These are phyloP conservation scores for Nymphalis urticae DNA, from an alignment of 2,888 invertebrate species.

Conservation along the genomic window DNA sequence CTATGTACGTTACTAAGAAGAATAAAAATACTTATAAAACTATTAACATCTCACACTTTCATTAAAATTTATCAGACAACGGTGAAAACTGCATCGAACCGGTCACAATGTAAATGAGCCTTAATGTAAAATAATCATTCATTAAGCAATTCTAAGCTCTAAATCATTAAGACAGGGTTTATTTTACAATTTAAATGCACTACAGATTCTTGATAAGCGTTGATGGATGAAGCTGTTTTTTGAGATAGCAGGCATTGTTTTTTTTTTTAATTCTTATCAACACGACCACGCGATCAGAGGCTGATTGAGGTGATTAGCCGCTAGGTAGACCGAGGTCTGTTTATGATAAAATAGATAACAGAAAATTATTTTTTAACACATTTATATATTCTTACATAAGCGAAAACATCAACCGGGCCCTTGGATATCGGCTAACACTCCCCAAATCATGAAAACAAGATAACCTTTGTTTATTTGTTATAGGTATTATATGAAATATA, in stretches of 20 bases:
- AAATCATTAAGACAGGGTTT: neutral
- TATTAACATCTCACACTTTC: conserved; percentile 39
- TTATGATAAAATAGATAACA: conserved; percentile 21
- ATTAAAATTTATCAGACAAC: conserved; percentile 36
- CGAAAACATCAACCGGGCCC: too few relatives aligned
- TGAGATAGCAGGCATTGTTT: conserved; percentile 39
- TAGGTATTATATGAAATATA: too few relatives aligned
- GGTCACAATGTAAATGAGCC: conserved; percentile 31
- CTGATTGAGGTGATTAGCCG: conserved; percentile 33
- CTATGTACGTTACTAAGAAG: conserved; percentile 11
- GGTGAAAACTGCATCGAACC: conserved; percentile 40
- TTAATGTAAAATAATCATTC: conserved; percentile 9
- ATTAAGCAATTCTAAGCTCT: conserved; percentile 1
- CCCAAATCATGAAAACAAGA: too few relatives aligned
- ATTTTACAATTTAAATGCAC: conserved; percentile 3
- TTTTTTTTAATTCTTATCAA: conserved; percentile 35
- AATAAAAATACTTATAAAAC: conserved; percentile 38
- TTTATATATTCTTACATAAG: too few relatives aligned
- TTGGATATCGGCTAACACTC: too few relatives aligned
- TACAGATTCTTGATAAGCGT: conserved; percentile 37
- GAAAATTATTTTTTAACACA: neutral
- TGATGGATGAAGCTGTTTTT: conserved; percentile 44
- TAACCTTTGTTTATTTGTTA: too few relatives aligned
- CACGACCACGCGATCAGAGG: conserved; percentile 30
- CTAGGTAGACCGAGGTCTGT: conserved; percentile 20